Conservation (phyloP, 2,797 vertebrate genomes). For the Halcyon leucocephala region DNA sequence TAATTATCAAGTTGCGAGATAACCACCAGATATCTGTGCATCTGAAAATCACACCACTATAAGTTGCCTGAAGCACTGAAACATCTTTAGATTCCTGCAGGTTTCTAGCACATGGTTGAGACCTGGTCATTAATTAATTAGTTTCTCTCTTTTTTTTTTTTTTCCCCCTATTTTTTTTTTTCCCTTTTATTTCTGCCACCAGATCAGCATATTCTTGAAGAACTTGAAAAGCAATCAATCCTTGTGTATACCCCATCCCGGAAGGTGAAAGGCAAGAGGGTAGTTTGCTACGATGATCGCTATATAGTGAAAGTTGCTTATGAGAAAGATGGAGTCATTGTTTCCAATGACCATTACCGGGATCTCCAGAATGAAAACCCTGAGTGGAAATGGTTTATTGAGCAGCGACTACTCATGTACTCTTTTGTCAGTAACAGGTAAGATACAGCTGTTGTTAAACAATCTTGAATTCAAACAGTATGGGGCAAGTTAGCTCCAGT, state of each 20-base stretch:
- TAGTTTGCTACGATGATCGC: constrained; percentile 92
- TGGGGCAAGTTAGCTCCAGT: background rate
- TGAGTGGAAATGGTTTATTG: constrained; percentile 92
- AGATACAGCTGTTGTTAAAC: background rate
- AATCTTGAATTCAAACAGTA: background rate
- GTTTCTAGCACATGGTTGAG: background rate
- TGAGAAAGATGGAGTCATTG: constrained; percentile 86
- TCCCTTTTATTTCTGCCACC: background rate
- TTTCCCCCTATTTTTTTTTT: too few relatives aligned
- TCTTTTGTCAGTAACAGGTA: constrained; percentile 91
- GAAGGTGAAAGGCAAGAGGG: constrained; percentile 88
- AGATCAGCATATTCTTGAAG: constrained; percentile 88
- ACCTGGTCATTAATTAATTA: background rate
- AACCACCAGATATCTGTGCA: background rate
- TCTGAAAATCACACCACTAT: background rate
- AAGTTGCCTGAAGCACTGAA: background rate
- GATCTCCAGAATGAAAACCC: constrained; percentile 90
- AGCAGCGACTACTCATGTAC: constrained; percentile 91
- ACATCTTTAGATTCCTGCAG: background rate
- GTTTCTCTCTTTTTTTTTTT: rapidly evolving
- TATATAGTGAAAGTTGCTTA: constrained; percentile 90
- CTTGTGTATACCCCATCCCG: constrained; percentile 87
- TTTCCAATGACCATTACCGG: constrained; percentile 92
- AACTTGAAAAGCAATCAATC: constrained; percentile 85
- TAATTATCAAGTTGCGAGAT: background rate